Evolutionary conservation across 1,140 invertebrate genomes (phyloP).

Genomic region (Microplitis mediator): DNA sequence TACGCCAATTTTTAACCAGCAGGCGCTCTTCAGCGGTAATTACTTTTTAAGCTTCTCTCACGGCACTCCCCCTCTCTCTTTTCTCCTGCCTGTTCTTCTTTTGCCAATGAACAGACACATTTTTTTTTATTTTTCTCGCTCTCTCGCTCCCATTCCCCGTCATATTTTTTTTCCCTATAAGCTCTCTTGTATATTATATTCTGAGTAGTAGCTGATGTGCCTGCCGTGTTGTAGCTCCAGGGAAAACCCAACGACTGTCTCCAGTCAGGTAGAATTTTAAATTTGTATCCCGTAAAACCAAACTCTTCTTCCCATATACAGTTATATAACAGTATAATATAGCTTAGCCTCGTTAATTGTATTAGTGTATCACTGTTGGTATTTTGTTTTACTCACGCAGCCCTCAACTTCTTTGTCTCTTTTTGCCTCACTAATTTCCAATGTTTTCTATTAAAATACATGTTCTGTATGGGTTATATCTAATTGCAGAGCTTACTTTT

Average conservation of each 20-base stretch:
- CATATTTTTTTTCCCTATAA: background rate
- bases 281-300: slow-evolving; percentile 12
- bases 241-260: background rate
- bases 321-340: background rate
- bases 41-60: slow-evolving; percentile 61
- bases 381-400: background rate
- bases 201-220: slow-evolving; percentile 25
- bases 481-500: slow-evolving; percentile 16
- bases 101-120: slow-evolving; percentile 11
- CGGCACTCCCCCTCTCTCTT: slow-evolving; percentile 6
- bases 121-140: background rate
- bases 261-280: slow-evolving; percentile 25
- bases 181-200: slow-evolving; percentile 57
- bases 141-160: too few species aligned
- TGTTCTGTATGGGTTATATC: background rate
- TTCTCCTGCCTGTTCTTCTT: slow-evolving; percentile 9
- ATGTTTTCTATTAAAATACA: slow-evolving; percentile 8
- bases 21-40: slow-evolving; percentile 57
- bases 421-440: slow-evolving; percentile 15
- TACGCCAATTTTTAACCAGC: slow-evolving; percentile 61
- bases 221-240: background rate
- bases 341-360: background rate
- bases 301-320: slow-evolving; percentile 1
- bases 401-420: background rate
- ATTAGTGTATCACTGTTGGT: background rate